These are phyloP conservation scores for Drosophila paranaensis DNA, from an alignment of 2,888 invertebrate species.

Conservation along the genomic window DNA sequence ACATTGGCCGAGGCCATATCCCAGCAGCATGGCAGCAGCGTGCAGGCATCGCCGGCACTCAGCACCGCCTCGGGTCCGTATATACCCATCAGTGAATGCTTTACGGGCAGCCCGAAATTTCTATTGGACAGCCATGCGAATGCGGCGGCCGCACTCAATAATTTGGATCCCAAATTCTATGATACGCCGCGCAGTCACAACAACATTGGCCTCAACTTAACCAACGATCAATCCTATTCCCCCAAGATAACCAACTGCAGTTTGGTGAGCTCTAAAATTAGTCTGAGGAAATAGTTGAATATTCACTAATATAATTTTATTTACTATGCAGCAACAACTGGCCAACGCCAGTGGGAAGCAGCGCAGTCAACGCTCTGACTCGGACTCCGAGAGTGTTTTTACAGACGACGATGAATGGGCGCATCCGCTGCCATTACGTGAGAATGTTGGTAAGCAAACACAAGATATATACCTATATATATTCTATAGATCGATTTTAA, in stretches of 20 bases:
- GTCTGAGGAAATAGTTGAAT: neutral
- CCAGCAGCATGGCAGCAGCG: constrained; percentile 68
- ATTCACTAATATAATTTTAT: neutral
- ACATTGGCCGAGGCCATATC: constrained; percentile 74
- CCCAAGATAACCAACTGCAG: constrained; percentile 85
- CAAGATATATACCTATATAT: neutral
- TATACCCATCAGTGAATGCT: constrained; percentile 96
- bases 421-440: constrained; percentile 85
- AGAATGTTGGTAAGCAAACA: constrained; percentile 80
- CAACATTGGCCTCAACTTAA: constrained; percentile 84
- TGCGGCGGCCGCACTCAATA: constrained; percentile 81
- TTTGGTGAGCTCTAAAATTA: constrained; percentile 62
- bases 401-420: constrained; percentile 90
- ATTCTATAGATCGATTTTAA: neutral
- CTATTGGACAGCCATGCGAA: constrained; percentile 45
- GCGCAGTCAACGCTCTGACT: constrained; percentile 85
- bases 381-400: constrained; percentile 89
- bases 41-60: constrained; percentile 88
- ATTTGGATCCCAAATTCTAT: constrained; percentile 86
- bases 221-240: constrained; percentile 85
- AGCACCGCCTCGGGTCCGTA: constrained; percentile 92
- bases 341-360: constrained; percentile 59
- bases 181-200: constrained; percentile 85
- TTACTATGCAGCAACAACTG: constrained; percentile 56
- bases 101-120: constrained; percentile 89